Percentiles rank a stretch among this genome's conserved stretches.
phyloP scores from a whole-genome alignment of 1,140 invertebrate genomes.

The Trissolcus basalis region DNA sequence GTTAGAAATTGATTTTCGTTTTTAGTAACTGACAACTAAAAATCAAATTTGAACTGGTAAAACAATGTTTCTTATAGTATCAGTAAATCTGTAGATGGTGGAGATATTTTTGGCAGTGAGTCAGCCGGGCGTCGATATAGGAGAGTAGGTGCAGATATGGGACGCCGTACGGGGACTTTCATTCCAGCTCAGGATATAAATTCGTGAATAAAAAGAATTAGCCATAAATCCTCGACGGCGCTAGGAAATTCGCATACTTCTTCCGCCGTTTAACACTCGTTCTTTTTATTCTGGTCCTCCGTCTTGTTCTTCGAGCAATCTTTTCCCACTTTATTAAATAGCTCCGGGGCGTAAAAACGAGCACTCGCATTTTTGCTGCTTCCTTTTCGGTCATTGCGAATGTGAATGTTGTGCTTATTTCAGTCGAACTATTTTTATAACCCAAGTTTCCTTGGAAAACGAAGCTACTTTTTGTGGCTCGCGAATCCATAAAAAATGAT shows the following conservation, averaged over 20 bases:
- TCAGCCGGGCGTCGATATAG: slow-evolving; percentile 28
- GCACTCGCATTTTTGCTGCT: slow-evolving; percentile 16
- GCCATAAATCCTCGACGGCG: slow-evolving; percentile 51
- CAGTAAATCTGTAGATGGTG: too few relatives aligned
- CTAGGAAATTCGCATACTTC: slow-evolving; percentile 58
- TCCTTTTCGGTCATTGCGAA: slow-evolving; percentile 32
- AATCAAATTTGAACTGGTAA: too few relatives aligned
- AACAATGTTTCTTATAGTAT: too few relatives aligned
- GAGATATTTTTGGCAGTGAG: slow-evolving; percentile 40
- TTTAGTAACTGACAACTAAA: too few relatives aligned
- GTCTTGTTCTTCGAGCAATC: slow-evolving; percentile 53
- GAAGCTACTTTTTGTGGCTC: slow-evolving; percentile 30
- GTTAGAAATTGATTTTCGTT: too few relatives aligned
- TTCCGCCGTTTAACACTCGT: slow-evolving; percentile 58
- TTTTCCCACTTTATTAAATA: slow-evolving; percentile 58
- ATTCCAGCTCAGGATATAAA: slow-evolving; percentile 47
- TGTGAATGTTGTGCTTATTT: slow-evolving; percentile 33
- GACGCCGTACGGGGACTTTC: slow-evolving; percentile 34
- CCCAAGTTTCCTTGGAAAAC: slow-evolving; percentile 20
- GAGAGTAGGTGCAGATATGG: slow-evolving; percentile 50
- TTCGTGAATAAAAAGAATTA: slow-evolving; percentile 61
- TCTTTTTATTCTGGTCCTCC: slow-evolving; percentile 44
- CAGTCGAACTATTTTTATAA: slow-evolving; percentile 37
- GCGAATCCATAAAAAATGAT: slow-evolving; percentile 38
- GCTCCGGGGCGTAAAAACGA: slow-evolving; percentile 26